Percentiles rank a stretch among this genome's conserved stretches.
phyloP scores from a whole-genome alignment of 1,140 invertebrate species.

The Theocolax elegans region DNA sequence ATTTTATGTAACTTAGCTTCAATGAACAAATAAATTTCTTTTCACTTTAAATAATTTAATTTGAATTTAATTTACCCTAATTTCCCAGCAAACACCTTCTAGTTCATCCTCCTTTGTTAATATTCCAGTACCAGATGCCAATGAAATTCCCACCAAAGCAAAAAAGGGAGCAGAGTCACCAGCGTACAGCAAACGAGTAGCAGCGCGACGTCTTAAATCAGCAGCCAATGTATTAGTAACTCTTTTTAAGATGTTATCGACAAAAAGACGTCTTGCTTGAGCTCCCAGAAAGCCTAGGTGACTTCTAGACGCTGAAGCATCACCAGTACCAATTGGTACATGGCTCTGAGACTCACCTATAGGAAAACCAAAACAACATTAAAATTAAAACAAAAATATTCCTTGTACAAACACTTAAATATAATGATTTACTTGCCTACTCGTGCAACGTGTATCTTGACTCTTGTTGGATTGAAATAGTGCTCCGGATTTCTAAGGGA shows the following conservation, averaged over 20 bases:
- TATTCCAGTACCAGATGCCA: slow-evolving; percentile 79
- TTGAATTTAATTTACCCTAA: too few relatives aligned
- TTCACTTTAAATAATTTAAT: too few relatives aligned
- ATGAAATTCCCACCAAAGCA: slow-evolving; percentile 78
- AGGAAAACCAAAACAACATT: slow-evolving; percentile 13
- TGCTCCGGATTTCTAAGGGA: slow-evolving; percentile 65
- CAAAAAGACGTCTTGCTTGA: slow-evolving; percentile 73
- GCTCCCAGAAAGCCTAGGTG: slow-evolving; percentile 70
- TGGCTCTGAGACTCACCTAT: slow-evolving; percentile 61
- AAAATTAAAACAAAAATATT: background rate
- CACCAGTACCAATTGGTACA: slow-evolving; percentile 53
- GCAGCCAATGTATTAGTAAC: slow-evolving; percentile 75
- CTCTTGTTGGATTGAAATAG: slow-evolving; percentile 43
- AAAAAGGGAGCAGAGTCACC: slow-evolving; percentile 81
- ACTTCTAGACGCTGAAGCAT: slow-evolving; percentile 50
- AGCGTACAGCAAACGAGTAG: slow-evolving; percentile 74
- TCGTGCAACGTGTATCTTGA: slow-evolving; percentile 69
- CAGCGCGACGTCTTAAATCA: slow-evolving; percentile 72
- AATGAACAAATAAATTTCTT: too few relatives aligned
- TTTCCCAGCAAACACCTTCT: slow-evolving; percentile 83
- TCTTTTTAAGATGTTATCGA: slow-evolving; percentile 76
- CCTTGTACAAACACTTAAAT: slow-evolving; percentile 4
- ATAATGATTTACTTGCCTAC: slow-evolving; percentile 59
- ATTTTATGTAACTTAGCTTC: too few relatives aligned
- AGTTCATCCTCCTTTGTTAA: slow-evolving; percentile 84